Base-by-base conservation (phyloP, 2,113 vertebrate species). In the Vidua macroura region DNA sequence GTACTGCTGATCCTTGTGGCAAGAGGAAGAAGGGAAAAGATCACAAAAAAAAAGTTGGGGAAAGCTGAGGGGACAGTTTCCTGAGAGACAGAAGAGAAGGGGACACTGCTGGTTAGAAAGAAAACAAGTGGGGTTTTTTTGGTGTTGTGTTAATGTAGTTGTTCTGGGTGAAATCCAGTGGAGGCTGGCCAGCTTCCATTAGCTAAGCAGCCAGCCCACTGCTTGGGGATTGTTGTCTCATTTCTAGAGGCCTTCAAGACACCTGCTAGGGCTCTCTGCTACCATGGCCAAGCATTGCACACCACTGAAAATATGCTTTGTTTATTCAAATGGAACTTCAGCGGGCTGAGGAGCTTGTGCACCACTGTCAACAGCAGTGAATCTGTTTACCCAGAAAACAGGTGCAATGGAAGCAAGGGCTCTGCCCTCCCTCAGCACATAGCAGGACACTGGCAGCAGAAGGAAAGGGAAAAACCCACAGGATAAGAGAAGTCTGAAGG, bases 201-300 rank as follows among this genome's bases (percentile, higher is more conserved):
- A 95, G 74, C 83, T 51, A n/a, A 93, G 53, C 77, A 95, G 87
- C 78, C 74, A 16, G 53, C 28, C 58, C 83, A 62, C 70, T 79
- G 59, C 68, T 85, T 59, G 91, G 70, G 94, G 67, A 89, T 12
- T 88, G 78, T 55, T 53, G 86, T 55, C 84, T 83, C 77, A 39
- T 91, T 92, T 90, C 91, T 73, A 62, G 67, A 73, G 70, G 84
- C 51, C 78, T 92, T 77, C 60, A 91, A 55, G 94, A 90, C 95
- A 95, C 95, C 95, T 97, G 95, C 87, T 93, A 56, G 72, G 37
- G 84, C 87, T 83, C 70, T 60, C 89, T 83, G 81, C 58, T 63
- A 28, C 33, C 35, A 11, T 1, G 27, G 95, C 93, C 95, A 97
- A 95, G 49, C 82, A 86, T 91, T 96, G 85, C 72, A 0, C 66